phyloP scores from a whole-genome alignment of 2,797 vertebrate species.

The Myiotriccus ornatus region DNA sequence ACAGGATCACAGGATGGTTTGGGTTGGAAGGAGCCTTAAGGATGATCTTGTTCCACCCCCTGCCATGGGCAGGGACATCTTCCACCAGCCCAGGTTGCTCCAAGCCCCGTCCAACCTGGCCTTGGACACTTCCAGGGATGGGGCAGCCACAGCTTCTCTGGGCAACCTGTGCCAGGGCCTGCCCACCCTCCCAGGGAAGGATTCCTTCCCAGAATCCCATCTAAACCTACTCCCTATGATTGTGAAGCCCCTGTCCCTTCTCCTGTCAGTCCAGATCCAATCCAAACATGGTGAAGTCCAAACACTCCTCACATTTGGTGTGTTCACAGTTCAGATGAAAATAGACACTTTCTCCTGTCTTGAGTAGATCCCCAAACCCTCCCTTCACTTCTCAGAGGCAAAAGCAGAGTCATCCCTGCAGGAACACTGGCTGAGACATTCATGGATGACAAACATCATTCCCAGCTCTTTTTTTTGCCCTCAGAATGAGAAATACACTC shows the following conservation, averaged over 20 bases:
- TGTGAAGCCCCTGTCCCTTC: not conserved
- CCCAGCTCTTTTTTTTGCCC: not conserved
- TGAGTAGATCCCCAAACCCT: not conserved
- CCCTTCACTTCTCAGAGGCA: not conserved
- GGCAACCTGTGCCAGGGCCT: too few species aligned
- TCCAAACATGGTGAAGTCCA: not conserved
- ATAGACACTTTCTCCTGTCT: not conserved
- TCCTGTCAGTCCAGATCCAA: not conserved
- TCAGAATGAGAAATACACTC: not conserved
- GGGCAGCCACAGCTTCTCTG: too few species aligned
- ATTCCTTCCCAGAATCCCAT: rapidly evolving
- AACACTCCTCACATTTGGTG: not conserved
- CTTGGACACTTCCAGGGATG: not conserved
- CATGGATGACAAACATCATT: not conserved
- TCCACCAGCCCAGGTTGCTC: not conserved
- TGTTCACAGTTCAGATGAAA: not conserved
- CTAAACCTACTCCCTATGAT: rapidly evolving
- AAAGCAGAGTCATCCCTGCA: not conserved
- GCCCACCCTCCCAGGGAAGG: rapidly evolving
- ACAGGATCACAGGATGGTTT: not conserved
- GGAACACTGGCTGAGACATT: not conserved
- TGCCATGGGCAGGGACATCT: not conserved
- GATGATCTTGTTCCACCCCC: rapidly evolving
- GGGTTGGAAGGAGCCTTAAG: not conserved
- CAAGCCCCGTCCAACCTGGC: not conserved